Evolutionary conservation across 92 coral and sea anemone genomes (phyloP).

Genomic region (Muricea muricata): DNA sequence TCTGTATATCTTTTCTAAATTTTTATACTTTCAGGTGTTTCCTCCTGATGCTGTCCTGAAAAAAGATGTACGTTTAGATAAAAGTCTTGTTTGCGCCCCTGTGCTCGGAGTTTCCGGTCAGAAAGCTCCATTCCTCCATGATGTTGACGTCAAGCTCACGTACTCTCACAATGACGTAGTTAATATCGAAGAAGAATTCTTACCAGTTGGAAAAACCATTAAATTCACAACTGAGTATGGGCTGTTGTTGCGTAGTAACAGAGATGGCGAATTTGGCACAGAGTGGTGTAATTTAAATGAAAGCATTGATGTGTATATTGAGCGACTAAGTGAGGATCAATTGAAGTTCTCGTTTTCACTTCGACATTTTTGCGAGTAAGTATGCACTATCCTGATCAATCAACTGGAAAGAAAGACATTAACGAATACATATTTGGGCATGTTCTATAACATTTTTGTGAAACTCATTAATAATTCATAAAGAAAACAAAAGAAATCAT

Average conservation of each 20-base stretch:
- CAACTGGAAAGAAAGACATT: neutral
- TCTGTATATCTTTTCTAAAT: no score
- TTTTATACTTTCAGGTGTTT: neutral
- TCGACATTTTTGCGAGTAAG: neutral
- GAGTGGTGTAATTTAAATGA: neutral
- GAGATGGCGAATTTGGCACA: neutral
- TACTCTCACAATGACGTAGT: neutral
- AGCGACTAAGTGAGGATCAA: neutral
- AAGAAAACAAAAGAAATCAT: no score
- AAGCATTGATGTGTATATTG: neutral
- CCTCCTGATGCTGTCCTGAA: conserved; percentile 9
- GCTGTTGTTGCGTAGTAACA: neutral
- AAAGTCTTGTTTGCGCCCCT: neutral
- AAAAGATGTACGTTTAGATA: neutral
- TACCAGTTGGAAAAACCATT: neutral
- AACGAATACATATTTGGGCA: no score
- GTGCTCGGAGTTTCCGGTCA: neutral
- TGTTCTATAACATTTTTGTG: no score
- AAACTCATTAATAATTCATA: no score
- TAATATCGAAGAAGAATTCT: neutral
- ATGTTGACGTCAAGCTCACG: conserved; percentile 1
- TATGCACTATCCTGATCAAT: neutral
- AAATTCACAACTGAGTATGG: neutral
- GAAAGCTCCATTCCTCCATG: neutral
- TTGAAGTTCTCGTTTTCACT: neutral